Evolutionary conservation across 2,888 invertebrate genomes (phyloP), one percentile per base, ranked within the genome.

Genomic region (Neuroscelio doddi): DNA sequence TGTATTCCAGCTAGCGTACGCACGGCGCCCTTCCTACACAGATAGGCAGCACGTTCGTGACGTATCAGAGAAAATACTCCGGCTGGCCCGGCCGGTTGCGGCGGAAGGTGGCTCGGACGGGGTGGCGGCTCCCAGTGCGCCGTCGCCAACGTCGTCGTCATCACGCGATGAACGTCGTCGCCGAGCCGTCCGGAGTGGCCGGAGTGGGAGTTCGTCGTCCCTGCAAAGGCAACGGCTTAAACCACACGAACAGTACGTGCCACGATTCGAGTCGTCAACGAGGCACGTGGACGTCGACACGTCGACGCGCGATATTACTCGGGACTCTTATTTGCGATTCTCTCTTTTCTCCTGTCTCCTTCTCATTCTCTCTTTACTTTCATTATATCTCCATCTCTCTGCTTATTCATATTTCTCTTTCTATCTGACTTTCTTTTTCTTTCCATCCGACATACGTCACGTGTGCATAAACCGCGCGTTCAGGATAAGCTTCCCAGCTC

Each of bases 191-290:
- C 29, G 3, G 29, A 9, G 9, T n/a, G 29, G n/a, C 44, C 49
- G 44, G 64, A 53, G 64, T 63, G 63, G 63, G 63, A 63, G 63
- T 63, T 63, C 52, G 56, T 44, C 63, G 52, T 52, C 57, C 63
- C 63, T 57, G 63, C 56, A 57, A 57, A 57, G 36, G 47, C 39
- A 42, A 46, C 56, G 46, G 45, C 34, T 24, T 8, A 32, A 41
- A 27, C 32, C 39, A 38, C 46, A 24, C 52, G 34, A 56, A 17
- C 56, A 63, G 63, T 63, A 57, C 52, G 63, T 57, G 63, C 52
- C 42, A 57, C 63, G 63, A 47, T 63, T 51, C 59, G 36, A 53
- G 47, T 52, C 52, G 59, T 61, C 41, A 41, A 52, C 45, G 29
- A 30, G 41, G 39, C 26, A 50, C 50, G 49, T 50, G 57, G 44